Base-by-base conservation (phyloP, 2,797 vertebrate species). In the Zenarchopterus dispar region DNA sequence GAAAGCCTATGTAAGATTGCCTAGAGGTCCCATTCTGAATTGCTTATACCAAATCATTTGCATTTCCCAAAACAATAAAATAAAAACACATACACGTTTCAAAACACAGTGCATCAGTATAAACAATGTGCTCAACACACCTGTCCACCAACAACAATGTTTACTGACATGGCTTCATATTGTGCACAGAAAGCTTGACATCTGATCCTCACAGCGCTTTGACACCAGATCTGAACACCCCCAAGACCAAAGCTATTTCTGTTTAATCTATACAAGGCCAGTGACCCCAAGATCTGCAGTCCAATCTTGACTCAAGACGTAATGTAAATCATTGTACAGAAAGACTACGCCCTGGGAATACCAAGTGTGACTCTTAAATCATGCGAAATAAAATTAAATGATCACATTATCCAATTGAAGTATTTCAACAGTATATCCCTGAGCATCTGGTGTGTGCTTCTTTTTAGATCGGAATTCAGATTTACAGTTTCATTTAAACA, bases 211-310 rank as follows among this genome's bases (percentile, higher is more conserved):
- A 72, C 67, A 75, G 55, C 23, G 63, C 56, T 52, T 50, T 63
- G 78, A 80, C 81, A 76, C 78, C 61, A 58, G 53, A 82, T 61
- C 65, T 36, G 66, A 80, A 84, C 78, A 84, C 77, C 77, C 70
- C 56, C 70, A 74, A 83, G 68, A 80, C 84, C 62, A 42, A 50
- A 4, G 78, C 89, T 90, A 91, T 93, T 93, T 90, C 75, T 87
- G 85, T 73, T 56, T 89, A 91, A 91, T 87, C 91, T 88, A 78
- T 75, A 88, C 81, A 83, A 78, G 73, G 75, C 56, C 54, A 24
- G 65, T 78, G 78, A 81, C 80, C 62, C 46, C 17, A 46, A 22
- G 51, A 66, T 67, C 60, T 39, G 55, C 62, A 55, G 59, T 59
- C 76, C 74, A 74, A 88, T 81, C 78, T 86, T 73, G 54, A 79